phyloP scores from a whole-genome alignment of 2,888 invertebrate genomes.

The Eubasilissa splendida region DNA sequence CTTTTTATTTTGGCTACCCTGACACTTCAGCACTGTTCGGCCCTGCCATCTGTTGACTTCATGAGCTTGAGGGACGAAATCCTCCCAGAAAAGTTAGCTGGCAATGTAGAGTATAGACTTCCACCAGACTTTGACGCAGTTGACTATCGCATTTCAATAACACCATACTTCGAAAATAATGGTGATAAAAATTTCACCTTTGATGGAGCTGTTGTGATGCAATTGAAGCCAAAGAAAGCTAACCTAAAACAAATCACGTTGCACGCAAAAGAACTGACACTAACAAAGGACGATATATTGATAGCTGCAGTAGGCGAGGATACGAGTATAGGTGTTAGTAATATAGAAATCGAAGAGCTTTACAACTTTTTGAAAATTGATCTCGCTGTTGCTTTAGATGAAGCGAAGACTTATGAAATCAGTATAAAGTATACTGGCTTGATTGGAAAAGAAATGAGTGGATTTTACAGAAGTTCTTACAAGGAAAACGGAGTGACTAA shows the following conservation, averaged over 20 bases:
- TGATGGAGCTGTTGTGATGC: conserved; percentile 69
- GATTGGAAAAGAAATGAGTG: conserved; percentile 67
- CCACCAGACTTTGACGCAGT: conserved; percentile 7
- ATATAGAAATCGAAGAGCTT: not conserved
- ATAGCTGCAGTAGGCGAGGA: not conserved
- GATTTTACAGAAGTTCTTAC: conserved; percentile 78
- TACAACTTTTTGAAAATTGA: conserved; percentile 40
- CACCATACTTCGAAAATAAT: conserved; percentile 27
- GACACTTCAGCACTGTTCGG: not conserved
- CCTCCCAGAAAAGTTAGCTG: not conserved
- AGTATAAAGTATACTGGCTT: conserved; percentile 33
- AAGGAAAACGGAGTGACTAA: conserved; percentile 29
- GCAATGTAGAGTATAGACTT: conserved; percentile 16
- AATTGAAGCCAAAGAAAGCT: conserved; percentile 62
- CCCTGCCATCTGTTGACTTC: not conserved
- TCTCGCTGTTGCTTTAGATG: conserved; percentile 9
- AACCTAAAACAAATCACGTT: conserved; percentile 65
- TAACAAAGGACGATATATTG: not conserved
- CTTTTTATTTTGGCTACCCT: not conserved
- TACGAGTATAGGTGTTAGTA: not conserved
- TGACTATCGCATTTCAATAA: conserved; percentile 24
- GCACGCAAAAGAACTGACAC: conserved; percentile 64
- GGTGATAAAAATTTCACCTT: conserved; percentile 65
- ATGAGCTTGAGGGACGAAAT: not conserved
- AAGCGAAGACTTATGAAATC: conserved; percentile 59